phyloP scores from a whole-genome alignment of 2,797 vertebrate genomes.

The Menidia menidia region DNA sequence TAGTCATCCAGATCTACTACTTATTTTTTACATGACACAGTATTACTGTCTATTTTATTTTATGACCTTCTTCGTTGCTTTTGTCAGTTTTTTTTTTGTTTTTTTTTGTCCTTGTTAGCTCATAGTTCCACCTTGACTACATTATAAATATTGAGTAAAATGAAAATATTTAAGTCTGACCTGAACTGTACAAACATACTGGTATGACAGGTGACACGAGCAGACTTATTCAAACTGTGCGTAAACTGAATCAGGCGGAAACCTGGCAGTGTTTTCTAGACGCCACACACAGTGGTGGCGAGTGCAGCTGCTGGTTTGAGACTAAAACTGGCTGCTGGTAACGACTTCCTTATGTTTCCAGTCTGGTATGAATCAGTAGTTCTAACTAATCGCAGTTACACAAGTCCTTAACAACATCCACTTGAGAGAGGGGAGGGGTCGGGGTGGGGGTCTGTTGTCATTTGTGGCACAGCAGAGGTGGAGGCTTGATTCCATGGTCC shows the following conservation, averaged over 20 bases:
- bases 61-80: conserved; percentile 54
- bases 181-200: conserved; percentile 81
- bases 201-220: conserved; percentile 74
- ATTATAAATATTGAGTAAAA: conserved; percentile 79
- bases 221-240: conserved; percentile 73
- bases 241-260: conserved; percentile 67
- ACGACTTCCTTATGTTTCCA: conserved; percentile 37
- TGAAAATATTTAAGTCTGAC: conserved; percentile 76
- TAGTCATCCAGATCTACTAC: conserved; percentile 65
- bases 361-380: conserved; percentile 68
- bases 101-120: conserved; percentile 56
- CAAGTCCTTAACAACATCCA: conserved; percentile 76
- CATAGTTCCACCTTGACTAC: conserved; percentile 64
- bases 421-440: conserved; percentile 24
- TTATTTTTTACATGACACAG: conserved; percentile 62
- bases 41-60: conserved; percentile 53
- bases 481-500: conserved; percentile 70
- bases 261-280: conserved; percentile 80
- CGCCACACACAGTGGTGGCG: conserved; percentile 70
- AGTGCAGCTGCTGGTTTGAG: conserved; percentile 80
- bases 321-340: conserved; percentile 73
- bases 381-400: conserved; percentile 72
- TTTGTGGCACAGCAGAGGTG: conserved; percentile 75
- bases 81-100: conserved; percentile 29
- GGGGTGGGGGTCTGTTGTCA: conserved; percentile 30